phyloP scores from a whole-genome alignment of 2,113 vertebrate species.

The Peromyscus leucopus region DNA sequence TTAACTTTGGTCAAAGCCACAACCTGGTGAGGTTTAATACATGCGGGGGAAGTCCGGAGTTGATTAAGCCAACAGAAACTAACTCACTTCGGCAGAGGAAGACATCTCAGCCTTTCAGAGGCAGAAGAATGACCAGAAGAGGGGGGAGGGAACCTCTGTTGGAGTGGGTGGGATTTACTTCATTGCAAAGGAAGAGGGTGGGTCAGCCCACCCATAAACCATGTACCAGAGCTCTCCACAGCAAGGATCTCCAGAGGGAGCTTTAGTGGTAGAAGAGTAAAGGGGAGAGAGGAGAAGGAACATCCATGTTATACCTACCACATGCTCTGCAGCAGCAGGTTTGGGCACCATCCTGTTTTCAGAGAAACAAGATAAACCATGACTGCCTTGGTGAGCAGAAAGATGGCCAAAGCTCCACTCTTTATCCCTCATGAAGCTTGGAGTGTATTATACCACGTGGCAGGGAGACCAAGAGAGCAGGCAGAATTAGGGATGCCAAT shows the following conservation, averaged over 20 bases:
- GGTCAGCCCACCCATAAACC: not conserved
- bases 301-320: not conserved
- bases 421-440: not conserved
- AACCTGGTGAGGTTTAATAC: not conserved
- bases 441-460: fast-evolving
- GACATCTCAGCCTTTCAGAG: not conserved
- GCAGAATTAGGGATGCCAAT: not conserved
- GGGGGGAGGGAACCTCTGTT: too few relatives aligned
- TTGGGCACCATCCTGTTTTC: not conserved
- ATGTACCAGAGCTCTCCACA: not conserved
- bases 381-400: not conserved
- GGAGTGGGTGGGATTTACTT: not conserved
- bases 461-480: fast-evolving
- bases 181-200: not conserved
- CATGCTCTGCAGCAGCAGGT: not conserved
- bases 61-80: not conserved
- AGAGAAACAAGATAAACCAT: not conserved
- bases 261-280: not conserved
- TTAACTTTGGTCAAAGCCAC: not conserved
- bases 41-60: not conserved
- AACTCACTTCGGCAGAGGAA: not conserved
- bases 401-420: fast-evolving
- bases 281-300: not conserved
- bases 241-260: not conserved
- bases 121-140: not conserved